A percentile compares a stretch with the other conserved stretches of the same genome.
These are phyloP conservation scores for Papilio xuthus DNA, from an alignment of 1,140 invertebrate species.

Conservation along the genomic window DNA sequence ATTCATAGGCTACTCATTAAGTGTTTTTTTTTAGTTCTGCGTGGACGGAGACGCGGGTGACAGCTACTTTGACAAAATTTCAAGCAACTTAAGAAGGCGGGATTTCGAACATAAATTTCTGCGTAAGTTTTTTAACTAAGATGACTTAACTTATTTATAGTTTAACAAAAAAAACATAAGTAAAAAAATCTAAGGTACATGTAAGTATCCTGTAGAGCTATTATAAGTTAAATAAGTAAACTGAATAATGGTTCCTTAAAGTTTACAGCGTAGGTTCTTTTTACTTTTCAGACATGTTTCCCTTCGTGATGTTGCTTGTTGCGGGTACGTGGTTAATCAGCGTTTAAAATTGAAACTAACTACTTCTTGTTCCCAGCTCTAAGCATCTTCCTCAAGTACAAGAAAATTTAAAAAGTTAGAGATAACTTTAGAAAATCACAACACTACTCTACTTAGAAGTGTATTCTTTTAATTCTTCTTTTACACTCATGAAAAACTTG, in stretches of 20 bases:
- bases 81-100: neutral
- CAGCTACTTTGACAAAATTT: no score
- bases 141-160: no score
- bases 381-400: neutral
- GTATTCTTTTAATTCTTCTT: neutral
- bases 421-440: conserved; percentile 7
- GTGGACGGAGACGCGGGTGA: no score
- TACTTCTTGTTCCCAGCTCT: neutral
- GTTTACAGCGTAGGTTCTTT: neutral
- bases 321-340: conserved; percentile 17
- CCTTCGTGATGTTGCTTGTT: neutral
- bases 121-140: no score
- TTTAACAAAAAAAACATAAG: neutral
- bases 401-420: conserved; percentile 14
- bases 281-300: conserved; percentile 18
- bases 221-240: conserved; percentile 13
- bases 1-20: no score
- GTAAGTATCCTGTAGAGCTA: neutral
- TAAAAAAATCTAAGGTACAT: neutral
- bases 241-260: neutral
- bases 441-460: neutral
- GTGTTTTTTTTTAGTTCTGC: no score
- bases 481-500: neutral
- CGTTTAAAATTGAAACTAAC: conserved; percentile 28
- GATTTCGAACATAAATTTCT: neutral